Evolutionary conservation across 2,888 invertebrate species (phyloP).

Genomic region (Lasius platythorax): DNA sequence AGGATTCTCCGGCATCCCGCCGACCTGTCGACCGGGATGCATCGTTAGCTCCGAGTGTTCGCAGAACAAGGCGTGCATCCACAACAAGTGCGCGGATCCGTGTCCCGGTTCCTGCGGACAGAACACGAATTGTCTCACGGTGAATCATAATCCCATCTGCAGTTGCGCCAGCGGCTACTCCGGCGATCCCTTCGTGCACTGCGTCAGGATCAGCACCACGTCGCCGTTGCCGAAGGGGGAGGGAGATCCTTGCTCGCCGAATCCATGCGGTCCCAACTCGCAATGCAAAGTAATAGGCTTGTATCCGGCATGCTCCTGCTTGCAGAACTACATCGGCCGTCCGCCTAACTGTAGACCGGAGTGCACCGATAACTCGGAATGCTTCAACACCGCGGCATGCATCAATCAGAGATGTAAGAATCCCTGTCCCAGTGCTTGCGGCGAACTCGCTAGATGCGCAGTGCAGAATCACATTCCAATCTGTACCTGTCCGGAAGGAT

Average conservation of each 20-base stretch:
- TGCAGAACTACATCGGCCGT: slow-evolving; percentile 93
- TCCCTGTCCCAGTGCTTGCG: slow-evolving; percentile 94
- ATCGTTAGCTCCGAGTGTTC: slow-evolving; percentile 94
- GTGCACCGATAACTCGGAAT: slow-evolving; percentile 93
- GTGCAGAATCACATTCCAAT: slow-evolving; percentile 94
- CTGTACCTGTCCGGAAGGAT: slow-evolving; percentile 94
- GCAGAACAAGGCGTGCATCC: slow-evolving; percentile 93
- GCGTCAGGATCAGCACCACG: slow-evolving; percentile 87
- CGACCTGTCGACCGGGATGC: slow-evolving; percentile 93
- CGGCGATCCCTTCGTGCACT: slow-evolving; percentile 93
- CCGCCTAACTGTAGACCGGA: slow-evolving; percentile 95
- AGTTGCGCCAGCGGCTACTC: slow-evolving; percentile 92
- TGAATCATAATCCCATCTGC: slow-evolving; percentile 95
- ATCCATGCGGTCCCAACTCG: slow-evolving; percentile 94
- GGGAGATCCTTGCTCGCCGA: slow-evolving; percentile 91
- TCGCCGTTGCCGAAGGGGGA: slow-evolving; percentile 81
- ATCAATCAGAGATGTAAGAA: slow-evolving; percentile 93
- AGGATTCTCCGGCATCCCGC: slow-evolving; percentile 92
- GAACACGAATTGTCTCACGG: slow-evolving; percentile 93
- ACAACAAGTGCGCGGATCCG: slow-evolving; percentile 93
- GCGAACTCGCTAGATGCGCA: slow-evolving; percentile 92
- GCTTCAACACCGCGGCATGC: slow-evolving; percentile 93
- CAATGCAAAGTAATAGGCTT: slow-evolving; percentile 93
- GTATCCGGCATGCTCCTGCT: slow-evolving; percentile 95
- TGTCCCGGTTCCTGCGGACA: slow-evolving; percentile 93